Evolutionary conservation across 2,888 invertebrate genomes (phyloP).

Genomic region (Ornithoptera priamus): DNA sequence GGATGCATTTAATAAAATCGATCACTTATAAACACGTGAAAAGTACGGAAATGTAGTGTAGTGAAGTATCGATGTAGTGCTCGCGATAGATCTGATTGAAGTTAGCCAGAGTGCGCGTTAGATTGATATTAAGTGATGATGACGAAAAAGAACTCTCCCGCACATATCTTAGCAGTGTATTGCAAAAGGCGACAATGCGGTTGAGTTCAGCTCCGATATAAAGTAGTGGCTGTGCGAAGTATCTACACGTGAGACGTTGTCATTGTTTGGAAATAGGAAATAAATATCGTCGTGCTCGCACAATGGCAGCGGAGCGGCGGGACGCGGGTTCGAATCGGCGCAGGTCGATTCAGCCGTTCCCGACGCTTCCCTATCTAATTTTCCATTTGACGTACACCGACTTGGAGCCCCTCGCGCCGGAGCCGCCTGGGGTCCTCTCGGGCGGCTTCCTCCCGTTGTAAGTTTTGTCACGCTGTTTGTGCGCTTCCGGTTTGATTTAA

Average conservation of each 20-base stretch:
- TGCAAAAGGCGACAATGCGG: too few relatives aligned
- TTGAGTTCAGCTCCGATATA: not conserved
- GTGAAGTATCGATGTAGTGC: too few relatives aligned
- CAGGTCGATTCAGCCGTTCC: conserved; percentile 55
- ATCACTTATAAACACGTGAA: too few relatives aligned
- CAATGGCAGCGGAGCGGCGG: conserved; percentile 36
- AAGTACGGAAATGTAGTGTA: too few relatives aligned
- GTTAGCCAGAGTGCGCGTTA: too few relatives aligned
- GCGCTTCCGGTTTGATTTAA: conserved; percentile 25
- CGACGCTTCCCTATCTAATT: conserved; percentile 79
- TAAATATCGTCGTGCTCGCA: conserved; percentile 10
- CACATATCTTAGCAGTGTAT: too few relatives aligned
- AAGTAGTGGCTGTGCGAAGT: not conserved
- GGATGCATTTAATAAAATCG: too few relatives aligned
- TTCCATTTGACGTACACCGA: conserved; percentile 80
- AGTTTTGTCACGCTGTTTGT: conserved; percentile 24
- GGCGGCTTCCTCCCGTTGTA: conserved; percentile 42
- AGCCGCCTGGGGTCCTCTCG: conserved; percentile 62
- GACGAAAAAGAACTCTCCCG: too few relatives aligned
- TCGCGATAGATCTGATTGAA: too few relatives aligned
- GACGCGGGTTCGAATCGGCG: conserved; percentile 45
- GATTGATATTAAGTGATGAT: too few relatives aligned
- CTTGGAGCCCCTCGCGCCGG: not conserved
- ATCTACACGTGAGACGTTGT: conserved; percentile 10
- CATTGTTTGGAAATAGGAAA: conserved; percentile 15